Evolutionary conservation across 2,113 vertebrate species (phyloP).

Genomic region (Apodemus speciosus): DNA sequence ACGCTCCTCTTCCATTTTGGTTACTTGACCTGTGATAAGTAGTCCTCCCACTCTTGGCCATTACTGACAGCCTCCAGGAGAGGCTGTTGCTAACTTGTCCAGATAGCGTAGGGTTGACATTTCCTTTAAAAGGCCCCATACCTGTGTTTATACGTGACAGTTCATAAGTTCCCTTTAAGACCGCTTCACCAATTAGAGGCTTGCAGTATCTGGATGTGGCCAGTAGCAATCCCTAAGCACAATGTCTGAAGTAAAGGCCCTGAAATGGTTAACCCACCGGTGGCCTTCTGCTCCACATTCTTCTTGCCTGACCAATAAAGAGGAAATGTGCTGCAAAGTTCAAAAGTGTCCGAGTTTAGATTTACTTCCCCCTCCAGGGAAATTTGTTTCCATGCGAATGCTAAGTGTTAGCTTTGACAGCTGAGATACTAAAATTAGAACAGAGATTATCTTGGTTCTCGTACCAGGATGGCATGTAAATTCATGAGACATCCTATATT

Average conservation of each 20-base stretch:
- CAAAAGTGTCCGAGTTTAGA: background rate
- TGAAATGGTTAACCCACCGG: background rate
- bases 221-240: background rate
- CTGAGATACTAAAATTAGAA: slow-evolving; percentile 55
- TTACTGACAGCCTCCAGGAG: background rate
- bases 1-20: fast-evolving
- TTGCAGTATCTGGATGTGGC: background rate
- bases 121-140: background rate
- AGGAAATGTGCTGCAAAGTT: background rate
- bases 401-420: slow-evolving; percentile 53
- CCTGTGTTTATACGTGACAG: background rate
- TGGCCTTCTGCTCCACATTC: background rate
- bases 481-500: slow-evolving; percentile 35
- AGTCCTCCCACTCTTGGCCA: background rate
- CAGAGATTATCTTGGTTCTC: slow-evolving; percentile 30
- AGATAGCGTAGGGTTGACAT: background rate
- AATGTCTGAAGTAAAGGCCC: slow-evolving; percentile 4
- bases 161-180: background rate
- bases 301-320: background rate
- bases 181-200: background rate
- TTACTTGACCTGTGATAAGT: background rate
- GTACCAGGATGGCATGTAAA: slow-evolving; percentile 55
- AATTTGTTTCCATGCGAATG: slow-evolving; percentile 5
- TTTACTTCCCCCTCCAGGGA: background rate
- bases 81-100: background rate